These are phyloP conservation scores for Meghimatium bilineatum DNA, from an alignment of 2,888 invertebrate genomes.

Conservation along the genomic window DNA sequence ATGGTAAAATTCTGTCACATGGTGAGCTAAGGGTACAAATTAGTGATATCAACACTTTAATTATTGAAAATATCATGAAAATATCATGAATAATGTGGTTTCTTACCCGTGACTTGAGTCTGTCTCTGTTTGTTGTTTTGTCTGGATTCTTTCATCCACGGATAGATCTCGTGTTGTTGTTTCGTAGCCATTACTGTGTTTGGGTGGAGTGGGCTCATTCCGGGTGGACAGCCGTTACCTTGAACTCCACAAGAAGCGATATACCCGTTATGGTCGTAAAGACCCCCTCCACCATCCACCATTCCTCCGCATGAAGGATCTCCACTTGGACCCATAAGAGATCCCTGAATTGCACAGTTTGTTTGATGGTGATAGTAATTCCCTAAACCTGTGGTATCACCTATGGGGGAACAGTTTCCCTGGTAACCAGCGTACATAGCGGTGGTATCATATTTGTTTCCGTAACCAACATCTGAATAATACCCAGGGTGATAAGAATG, in stretches of 20 bases:
- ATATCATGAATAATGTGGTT: no score
- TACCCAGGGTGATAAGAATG: slow-evolving; percentile 35
- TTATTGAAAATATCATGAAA: no score
- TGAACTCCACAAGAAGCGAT: slow-evolving; percentile 31
- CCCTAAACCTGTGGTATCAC: slow-evolving; percentile 31
- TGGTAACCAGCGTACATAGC: slow-evolving; percentile 39
- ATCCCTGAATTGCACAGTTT: slow-evolving; percentile 41
- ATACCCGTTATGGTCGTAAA: slow-evolving; percentile 44
- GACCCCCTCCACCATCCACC: slow-evolving; percentile 29
- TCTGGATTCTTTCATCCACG: slow-evolving; percentile 54
- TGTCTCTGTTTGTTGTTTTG: slow-evolving; percentile 51
- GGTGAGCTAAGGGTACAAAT: no score
- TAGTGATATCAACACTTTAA: no score
- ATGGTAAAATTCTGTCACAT: no score
- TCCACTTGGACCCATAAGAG: slow-evolving; percentile 26
- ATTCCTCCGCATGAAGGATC: slow-evolving; percentile 38
- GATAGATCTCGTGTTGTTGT: slow-evolving; percentile 52
- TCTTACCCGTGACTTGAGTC: slow-evolving; percentile 45
- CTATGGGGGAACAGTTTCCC: slow-evolving; percentile 39
- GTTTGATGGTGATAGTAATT: slow-evolving; percentile 41
- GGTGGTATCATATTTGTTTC: slow-evolving; percentile 30
- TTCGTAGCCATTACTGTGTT: slow-evolving; percentile 40
- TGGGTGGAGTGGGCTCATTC: slow-evolving; percentile 45
- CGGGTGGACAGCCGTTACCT: slow-evolving; percentile 47
- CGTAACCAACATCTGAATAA: slow-evolving; percentile 35